Evolutionary conservation across 2,113 vertebrate genomes (phyloP).

Genomic region (Lampris megalopsis): DNA sequence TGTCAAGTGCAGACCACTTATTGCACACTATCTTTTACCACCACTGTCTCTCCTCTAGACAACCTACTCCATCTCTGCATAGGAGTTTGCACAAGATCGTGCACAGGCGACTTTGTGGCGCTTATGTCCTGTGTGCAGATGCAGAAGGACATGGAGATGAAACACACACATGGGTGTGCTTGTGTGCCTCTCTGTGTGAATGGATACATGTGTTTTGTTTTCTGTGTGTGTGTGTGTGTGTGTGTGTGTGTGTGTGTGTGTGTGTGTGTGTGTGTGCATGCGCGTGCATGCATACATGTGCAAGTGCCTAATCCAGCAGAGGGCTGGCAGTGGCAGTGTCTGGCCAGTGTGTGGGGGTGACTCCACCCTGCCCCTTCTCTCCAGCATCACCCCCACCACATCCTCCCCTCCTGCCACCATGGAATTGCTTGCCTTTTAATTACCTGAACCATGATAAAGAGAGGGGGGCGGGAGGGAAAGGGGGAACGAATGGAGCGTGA

Average conservation of each 20-base stretch:
- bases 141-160: too few species aligned
- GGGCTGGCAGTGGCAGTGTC: conserved; percentile 15
- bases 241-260: neutral
- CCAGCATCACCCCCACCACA: conserved; percentile 43
- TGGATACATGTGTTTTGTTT: too few species aligned
- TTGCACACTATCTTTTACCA: conserved; percentile 19
- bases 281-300: neutral
- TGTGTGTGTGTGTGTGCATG: conserved; percentile 8
- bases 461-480: neutral
- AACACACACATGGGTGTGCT: too few species aligned
- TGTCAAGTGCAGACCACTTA: conserved; percentile 27
- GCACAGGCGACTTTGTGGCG: neutral
- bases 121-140: too few species aligned
- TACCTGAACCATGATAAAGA: conserved; percentile 69
- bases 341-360: conserved; percentile 37
- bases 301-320: neutral
- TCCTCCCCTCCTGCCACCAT: conserved; percentile 65
- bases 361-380: conserved; percentile 52
- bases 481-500: conserved; percentile 47
- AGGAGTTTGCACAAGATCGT: neutral
- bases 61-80: conserved; percentile 23
- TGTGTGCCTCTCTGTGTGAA: too few species aligned
- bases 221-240: neutral
- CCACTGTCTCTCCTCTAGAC: conserved; percentile 10
- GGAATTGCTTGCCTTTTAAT: conserved; percentile 77